Percentiles rank a stretch among this genome's conserved stretches.
These are phyloP conservation scores for Amblyjoppa proteus DNA, from an alignment of 2,888 invertebrate genomes.

Conservation along the genomic window DNA sequence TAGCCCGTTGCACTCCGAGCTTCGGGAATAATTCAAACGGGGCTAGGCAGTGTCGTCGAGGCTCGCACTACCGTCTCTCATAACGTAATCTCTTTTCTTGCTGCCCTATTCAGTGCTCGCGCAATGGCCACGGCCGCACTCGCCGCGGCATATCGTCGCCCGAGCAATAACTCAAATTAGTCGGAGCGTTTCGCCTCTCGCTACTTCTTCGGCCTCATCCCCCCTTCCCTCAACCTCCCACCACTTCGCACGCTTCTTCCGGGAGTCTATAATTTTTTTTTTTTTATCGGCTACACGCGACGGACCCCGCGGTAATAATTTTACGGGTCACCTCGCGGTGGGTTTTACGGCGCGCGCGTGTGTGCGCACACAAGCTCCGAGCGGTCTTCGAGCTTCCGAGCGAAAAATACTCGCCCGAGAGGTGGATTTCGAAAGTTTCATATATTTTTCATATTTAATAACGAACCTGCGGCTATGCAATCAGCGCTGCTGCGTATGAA, in stretches of 20 bases:
- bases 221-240: background rate
- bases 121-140: constrained; percentile 61
- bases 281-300: constrained; percentile 63
- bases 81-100: constrained; percentile 71
- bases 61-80: constrained; percentile 54
- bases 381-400: background rate
- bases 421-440: constrained; percentile 15
- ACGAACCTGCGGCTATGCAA: background rate
- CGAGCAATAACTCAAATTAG: constrained; percentile 72
- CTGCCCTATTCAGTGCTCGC: constrained; percentile 47
- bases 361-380: background rate
- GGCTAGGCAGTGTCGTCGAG: constrained; percentile 11
- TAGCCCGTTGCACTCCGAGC: constrained; percentile 45
- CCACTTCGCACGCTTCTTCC: constrained; percentile 51
- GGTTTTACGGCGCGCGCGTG: constrained; percentile 16
- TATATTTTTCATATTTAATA: constrained; percentile 5
- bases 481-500: background rate
- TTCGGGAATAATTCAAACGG: constrained; percentile 67
- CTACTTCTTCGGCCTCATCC: constrained; percentile 30
- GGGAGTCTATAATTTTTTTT: constrained; percentile 65
- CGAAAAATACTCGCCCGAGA: constrained; percentile 5
- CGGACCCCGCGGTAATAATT: constrained; percentile 58
- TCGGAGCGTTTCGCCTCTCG: constrained; percentile 56
- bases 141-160: constrained; percentile 61
- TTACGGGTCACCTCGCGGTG: constrained; percentile 35